phyloP scores from a whole-genome alignment of 2,888 invertebrate genomes.

The Rotaria sp. region DNA sequence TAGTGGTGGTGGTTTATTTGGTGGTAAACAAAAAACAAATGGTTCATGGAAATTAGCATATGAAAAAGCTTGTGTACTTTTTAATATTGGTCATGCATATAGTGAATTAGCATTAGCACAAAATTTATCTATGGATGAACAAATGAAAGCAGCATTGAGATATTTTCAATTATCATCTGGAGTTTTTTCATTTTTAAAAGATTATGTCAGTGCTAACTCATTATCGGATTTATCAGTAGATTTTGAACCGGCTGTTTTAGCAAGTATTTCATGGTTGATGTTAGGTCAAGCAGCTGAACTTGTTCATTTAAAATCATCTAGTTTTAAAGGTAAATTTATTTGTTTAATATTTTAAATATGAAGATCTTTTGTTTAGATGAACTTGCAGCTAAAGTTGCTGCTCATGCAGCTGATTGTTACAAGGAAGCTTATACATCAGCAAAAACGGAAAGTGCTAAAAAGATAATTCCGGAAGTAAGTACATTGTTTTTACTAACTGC shows the following conservation, averaged over 20 bases:
- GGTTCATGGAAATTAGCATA: slow-evolving; percentile 64
- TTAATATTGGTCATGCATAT: slow-evolving; percentile 89
- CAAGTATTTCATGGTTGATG: slow-evolving; percentile 78
- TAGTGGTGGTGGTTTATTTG: slow-evolving; percentile 32
- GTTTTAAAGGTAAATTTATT: slow-evolving; percentile 47
- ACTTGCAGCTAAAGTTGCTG: slow-evolving; percentile 80
- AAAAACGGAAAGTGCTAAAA: slow-evolving; percentile 33
- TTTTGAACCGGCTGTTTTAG: slow-evolving; percentile 80
- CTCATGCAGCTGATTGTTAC: slow-evolving; percentile 86
- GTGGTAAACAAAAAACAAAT: slow-evolving; percentile 25
- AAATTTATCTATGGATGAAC: slow-evolving; percentile 79
- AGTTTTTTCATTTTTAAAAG: slow-evolving; percentile 75
- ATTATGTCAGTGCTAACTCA: slow-evolving; percentile 64
- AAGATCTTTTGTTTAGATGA: slow-evolving; percentile 61
- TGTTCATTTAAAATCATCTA: slow-evolving; percentile 78
- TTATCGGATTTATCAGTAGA: slow-evolving; percentile 93
- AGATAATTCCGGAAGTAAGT: background rate
- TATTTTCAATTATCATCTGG: slow-evolving; percentile 83
- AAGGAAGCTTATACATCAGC: slow-evolving; percentile 70
- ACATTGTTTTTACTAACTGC: background rate
- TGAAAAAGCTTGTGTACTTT: slow-evolving; percentile 86
- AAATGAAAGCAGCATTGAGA: slow-evolving; percentile 82
- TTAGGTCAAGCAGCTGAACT: slow-evolving; percentile 98
- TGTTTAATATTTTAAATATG: background rate
- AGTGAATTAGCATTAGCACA: slow-evolving; percentile 77